phyloP scores from a whole-genome alignment of 2,888 invertebrate genomes.

The Xestia rhomboidea region DNA sequence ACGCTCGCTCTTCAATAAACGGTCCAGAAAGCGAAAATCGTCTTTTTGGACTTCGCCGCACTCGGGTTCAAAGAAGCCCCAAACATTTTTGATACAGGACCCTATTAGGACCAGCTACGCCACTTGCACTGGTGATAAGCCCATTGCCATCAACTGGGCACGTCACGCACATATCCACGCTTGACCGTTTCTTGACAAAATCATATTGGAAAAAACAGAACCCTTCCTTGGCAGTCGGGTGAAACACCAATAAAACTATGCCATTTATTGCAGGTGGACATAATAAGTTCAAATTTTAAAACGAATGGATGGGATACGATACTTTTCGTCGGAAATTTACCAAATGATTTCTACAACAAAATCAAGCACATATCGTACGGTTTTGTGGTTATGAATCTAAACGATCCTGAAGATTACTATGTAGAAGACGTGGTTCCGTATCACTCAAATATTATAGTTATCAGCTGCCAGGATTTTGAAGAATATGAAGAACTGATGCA shows the following conservation, averaged over 20 bases:
- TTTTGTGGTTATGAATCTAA: constrained; percentile 70
- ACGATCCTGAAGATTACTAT: constrained; percentile 70
- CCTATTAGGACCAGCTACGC: neutral
- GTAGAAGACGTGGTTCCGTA: constrained; percentile 76
- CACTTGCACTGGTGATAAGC: neutral
- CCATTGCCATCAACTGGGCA: neutral
- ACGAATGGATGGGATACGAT: constrained; percentile 81
- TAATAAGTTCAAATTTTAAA: constrained; percentile 76
- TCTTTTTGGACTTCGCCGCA: too few species aligned
- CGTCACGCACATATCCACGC: neutral
- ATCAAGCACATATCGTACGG: constrained; percentile 71
- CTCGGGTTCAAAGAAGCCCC: too few species aligned
- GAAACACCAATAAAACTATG: neutral
- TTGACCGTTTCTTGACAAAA: neutral
- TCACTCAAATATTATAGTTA: constrained; percentile 76
- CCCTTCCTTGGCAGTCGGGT: too few species aligned
- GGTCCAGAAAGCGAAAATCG: neutral
- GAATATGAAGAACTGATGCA: constrained; percentile 78
- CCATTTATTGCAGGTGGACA: constrained; percentile 74
- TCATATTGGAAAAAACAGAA: neutral
- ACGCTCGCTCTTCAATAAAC: neutral
- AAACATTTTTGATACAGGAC: too few species aligned
- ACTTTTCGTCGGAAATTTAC: constrained; percentile 76
- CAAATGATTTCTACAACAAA: constrained; percentile 75
- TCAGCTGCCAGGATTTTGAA: constrained; percentile 72